Base-by-base conservation (phyloP, 2,888 invertebrate species). In the Cephus rjabovi region DNA sequence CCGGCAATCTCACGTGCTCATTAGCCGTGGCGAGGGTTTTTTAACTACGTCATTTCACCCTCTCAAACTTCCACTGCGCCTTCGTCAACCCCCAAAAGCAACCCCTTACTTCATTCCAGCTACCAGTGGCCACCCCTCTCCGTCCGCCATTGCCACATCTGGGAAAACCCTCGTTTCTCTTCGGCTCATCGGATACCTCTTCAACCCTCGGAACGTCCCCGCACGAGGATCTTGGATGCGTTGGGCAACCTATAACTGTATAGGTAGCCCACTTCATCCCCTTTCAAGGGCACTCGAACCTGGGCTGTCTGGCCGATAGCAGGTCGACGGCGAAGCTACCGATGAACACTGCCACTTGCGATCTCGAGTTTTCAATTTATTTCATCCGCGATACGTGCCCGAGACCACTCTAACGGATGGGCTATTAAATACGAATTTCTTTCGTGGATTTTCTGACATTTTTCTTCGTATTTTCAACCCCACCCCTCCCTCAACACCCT, bases 1-100 rank as follows among this genome's bases (percentile, higher is more conserved):
- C 75, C 75, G 70, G 77, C 75, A 77, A 77, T 77, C 77, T 77
- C 77, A 75, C 77, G 77, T 71, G 77, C 75, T 75, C 77, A 77
- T 77, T 77, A 77, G 77, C 77, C 77, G 77, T 71, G 77, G 70
- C 71, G 77, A 74, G 34, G 71, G 75, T 77, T 76, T 76, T 75
- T 70, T 75, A 77, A 77, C 77, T 75, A 69, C 56, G 75, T 69
- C 74, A 75, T 71, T 30, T 75, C 75, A 23, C 77, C 37, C 40
- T 76, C 73, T 12, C 31, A 35, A 23, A 30, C 40, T 31, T 12
- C 31, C 56, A 15, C 33, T 34, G 30, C 75, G 37, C 33, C 35
- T 35, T 30, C 23, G 40, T 40, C 40, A 2, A 23, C 6, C 40
- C 23, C 40, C 23, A 40, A 40, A 40, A 40, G 15, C 23, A 6